Evolutionary conservation across 2,113 vertebrate genomes (phyloP), one percentile per base, ranked within the genome.

Genomic region (Nycticebus coucang): DNA sequence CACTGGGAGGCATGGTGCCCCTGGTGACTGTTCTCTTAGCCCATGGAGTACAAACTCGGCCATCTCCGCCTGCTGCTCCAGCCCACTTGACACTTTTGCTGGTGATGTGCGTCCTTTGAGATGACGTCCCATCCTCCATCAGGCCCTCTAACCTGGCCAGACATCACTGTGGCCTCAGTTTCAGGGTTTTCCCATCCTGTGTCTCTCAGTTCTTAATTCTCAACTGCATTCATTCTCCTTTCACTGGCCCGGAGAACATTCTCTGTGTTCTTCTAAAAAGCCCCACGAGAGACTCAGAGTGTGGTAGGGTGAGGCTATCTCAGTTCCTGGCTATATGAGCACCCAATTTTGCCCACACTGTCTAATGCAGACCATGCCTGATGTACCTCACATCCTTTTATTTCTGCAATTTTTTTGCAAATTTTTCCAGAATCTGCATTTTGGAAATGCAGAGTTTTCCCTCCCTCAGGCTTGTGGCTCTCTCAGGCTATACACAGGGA

Each of bases 141-240:
- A 35, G 55, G 6, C 7, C 26, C 28, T 35, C 19, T 77, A 37
- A n/a, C 24, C 35, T 59, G 64, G 30, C 18, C 22, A 85, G 87
- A 82, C 14, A 18, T 55, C 68, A 62, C 26, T 50, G 35, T n/a
- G 66, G 60, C 21, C 45, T 45, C 62, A 60, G 45, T 60, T 66
- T 9, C 37, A 24, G 28, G 37, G 28, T 21, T 85, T 93, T 26
- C 17, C 37, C 35, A 59, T 41, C 24, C 59, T 75, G 45, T 9
- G 26, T 55, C 57, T 94, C 45, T 86, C 24, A 68, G 41, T 78
- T 91, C 62, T 86, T 86, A 18, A 37, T 82, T 74, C 30, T 96
- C 41, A 75, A 15, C 75, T 60, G 7, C 26, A 8, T 37, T 78
- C 15, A 72, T 3, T 18, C 0, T 5, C 33, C 26, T 95, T 37